Evolutionary conservation across 2,888 invertebrate genomes (phyloP), one percentile per base, ranked within the genome.

Genomic region (Drosophila emarginata): DNA sequence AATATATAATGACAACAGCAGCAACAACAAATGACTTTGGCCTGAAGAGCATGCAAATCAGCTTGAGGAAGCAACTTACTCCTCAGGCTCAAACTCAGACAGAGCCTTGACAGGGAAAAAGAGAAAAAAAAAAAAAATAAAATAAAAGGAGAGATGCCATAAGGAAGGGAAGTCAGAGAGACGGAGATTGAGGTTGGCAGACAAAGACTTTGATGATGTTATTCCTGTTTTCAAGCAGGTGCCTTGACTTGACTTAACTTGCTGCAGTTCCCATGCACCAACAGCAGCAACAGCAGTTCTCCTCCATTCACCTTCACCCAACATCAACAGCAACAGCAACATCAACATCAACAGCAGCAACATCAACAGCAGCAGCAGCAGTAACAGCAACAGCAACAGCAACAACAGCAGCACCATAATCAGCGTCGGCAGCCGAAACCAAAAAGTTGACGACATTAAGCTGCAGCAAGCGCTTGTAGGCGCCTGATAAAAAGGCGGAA

Each of bases 371-470:
- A 72, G 45, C 72, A 64, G 64, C 50, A 56, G 11, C 40, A 45
- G n/a, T 58, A 58, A 40, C 64, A 54, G 6, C 53, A 39, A 45
- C 23, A 59, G 54, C 60, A 64, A 45, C 72, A 64, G 11, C 52
- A 39, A 52, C 23, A 59, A 58, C 65, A 72, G 45, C 72, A 64
- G 11, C 52, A 37, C 36, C 50, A 60, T 71, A 67, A 64, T 66
- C 75, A 65, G 62, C 37, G 45, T 12, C 45, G 45, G 45, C 45
- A 39, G 28, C 40, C 37, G 39, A 60, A 63, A 65, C 62, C 61
- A 79, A 82, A 69, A 72, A 77, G 74, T 71, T 83, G 84, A 83
- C 78, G 83, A 84, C 83, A 84, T 76, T 83, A 83, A 83, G 82
- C 81, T 68, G 80, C 72, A 61, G 71, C 71, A 68, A 63, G 61